Base-by-base conservation (phyloP, 2,113 vertebrate species). In the Parus major region DNA sequence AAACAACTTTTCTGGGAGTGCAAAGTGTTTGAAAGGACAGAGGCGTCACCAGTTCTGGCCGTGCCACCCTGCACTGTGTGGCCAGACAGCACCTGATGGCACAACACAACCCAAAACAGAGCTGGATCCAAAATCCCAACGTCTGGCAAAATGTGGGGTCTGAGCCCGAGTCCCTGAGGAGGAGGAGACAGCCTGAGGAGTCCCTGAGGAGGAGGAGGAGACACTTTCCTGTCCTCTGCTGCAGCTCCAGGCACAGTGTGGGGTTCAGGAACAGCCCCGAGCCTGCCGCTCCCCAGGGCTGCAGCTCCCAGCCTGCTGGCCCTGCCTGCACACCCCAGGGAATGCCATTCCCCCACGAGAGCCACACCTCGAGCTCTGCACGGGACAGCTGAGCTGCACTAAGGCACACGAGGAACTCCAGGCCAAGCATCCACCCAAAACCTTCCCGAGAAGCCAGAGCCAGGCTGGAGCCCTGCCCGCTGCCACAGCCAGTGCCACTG, bases 361-460 rank as follows among this genome's bases (percentile, higher is more conserved):
- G 15, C 33, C 61, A 19, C 49, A 33, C 12, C 83, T 29, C 6
- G 3, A 83, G 78, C 73, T 41, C 61, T 47, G 47, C 55, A 4
- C 0, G 6, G 47, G 5, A 52, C 80, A 77, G 50, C 83, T 14
- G 49, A 10, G 36, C 72, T 65, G 31, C 35, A 7, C 86, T 23
- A 11, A 82, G 83, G 80, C 88, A 85, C 49, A 14, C 53, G 15
- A 29, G 73, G 21, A 4, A 49, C 1, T 25, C n/a, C 81, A 75
- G 65, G 60, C 64, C 44, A 20, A 69, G 41, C 73, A 28, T 12
- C 61, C 73, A 35, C 27, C 49, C 81, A 15, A 61, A 61, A 12
- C 47, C 73, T 11, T 24, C 0, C 39, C 3, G 8, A 10, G 0
- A 11, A 7, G 9, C 10, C 50, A 5, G 63, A 5, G 20, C 0